Evolutionary conservation across 1,140 invertebrate species (phyloP).

Genomic region (roundworm (Caenorhabditis elegans)): DNA sequence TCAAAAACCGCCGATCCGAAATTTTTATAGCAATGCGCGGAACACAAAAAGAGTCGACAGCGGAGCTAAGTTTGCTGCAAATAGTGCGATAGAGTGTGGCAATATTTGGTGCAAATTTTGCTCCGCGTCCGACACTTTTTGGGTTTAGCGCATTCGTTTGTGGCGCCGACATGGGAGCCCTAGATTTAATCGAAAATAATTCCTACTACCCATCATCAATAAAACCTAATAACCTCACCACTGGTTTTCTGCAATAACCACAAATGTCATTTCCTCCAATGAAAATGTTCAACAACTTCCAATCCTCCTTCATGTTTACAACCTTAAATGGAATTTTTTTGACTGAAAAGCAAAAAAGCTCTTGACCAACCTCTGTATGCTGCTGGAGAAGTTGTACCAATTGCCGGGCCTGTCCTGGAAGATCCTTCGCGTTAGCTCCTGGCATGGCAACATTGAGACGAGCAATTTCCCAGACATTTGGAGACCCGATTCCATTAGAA

Average conservation of each 20-base stretch:
- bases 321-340: conserved; percentile 4
- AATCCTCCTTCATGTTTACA: conserved; percentile 65
- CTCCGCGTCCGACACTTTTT: no score
- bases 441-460: conserved; percentile 65
- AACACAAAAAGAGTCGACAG: no score
- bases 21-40: no score
- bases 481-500: conserved; percentile 59
- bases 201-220: no score
- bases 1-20: no score
- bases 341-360: no score
- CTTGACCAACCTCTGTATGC: conserved; percentile 46
- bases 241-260: conserved; percentile 71
- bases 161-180: no score
- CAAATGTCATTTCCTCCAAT: conserved; percentile 83
- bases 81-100: no score
- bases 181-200: no score
- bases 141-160: no score
- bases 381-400: conserved; percentile 65
- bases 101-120: no score
- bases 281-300: conserved; percentile 80
- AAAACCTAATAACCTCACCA: conserved; percentile 43
- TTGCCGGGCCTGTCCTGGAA: conserved; percentile 63
- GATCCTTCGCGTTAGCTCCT: conserved; percentile 65
- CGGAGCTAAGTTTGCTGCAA: no score
- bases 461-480: conserved; percentile 52